Percentiles rank a stretch among this genome's conserved stretches.
These are phyloP conservation scores for Hyles vespertilio DNA, from an alignment of 1,140 invertebrate species.

Conservation along the genomic window DNA sequence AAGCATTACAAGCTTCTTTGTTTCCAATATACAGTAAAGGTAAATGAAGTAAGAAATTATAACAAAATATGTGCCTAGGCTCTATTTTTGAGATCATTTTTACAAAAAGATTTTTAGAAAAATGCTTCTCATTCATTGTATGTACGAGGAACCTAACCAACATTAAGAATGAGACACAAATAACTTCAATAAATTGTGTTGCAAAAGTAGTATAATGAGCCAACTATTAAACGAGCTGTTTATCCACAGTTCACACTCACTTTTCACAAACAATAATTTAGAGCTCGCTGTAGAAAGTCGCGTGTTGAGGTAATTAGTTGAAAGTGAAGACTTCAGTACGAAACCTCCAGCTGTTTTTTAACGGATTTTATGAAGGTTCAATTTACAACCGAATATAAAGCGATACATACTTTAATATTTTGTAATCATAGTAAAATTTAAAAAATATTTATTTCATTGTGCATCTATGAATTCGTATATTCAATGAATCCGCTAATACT, in stretches of 20 bases:
- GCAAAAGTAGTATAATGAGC: not conserved
- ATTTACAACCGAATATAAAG: constrained; percentile 8
- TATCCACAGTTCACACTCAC: too few species aligned
- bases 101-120: too few species aligned
- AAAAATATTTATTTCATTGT: too few species aligned
- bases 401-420: too few species aligned
- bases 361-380: constrained; percentile 1
- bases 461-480: too few species aligned
- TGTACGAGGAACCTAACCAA: not conserved
- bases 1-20: constrained; percentile 77
- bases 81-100: too few species aligned
- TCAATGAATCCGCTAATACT: not conserved
- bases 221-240: too few species aligned
- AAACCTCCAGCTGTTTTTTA: constrained; percentile 1
- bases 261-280: too few species aligned
- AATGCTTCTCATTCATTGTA: not conserved
- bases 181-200: not conserved
- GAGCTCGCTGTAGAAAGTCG: constrained; percentile 2
- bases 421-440: too few species aligned
- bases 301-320: constrained; percentile 19
- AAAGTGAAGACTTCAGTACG: constrained; percentile 12
- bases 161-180: not conserved
- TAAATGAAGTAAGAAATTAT: constrained; percentile 25
- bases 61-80: too few species aligned
- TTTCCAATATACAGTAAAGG: constrained; percentile 77